Evolutionary conservation across 2,888 invertebrate genomes (phyloP).

Genomic region (Alsophila aescularia): DNA sequence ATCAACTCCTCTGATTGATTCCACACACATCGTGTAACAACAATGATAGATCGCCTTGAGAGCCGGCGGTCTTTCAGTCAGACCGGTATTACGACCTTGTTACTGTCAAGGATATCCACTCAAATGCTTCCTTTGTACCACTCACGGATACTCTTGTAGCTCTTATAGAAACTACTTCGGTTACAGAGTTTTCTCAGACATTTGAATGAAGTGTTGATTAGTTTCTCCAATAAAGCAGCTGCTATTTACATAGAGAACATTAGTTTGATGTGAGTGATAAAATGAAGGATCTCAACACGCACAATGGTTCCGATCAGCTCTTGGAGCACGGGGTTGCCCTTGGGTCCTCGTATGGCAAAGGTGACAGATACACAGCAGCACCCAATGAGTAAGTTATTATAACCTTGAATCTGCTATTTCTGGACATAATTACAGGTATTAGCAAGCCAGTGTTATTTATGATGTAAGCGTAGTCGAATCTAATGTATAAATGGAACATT

Average conservation of each 20-base stretch:
- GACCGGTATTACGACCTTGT: constrained; percentile 66
- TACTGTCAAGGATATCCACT: constrained; percentile 75
- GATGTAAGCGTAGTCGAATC: constrained; percentile 1
- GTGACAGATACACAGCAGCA: constrained; percentile 76
- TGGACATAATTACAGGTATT: constrained; percentile 3
- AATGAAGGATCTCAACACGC: constrained; percentile 66
- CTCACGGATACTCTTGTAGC: constrained; percentile 36
- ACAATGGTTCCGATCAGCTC: constrained; percentile 56
- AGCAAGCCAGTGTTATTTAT: constrained; percentile 7
- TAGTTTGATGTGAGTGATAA: constrained; percentile 45
- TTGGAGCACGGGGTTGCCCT: constrained; percentile 48
- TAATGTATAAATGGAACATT: constrained; percentile 12
- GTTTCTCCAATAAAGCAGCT: constrained; percentile 6
- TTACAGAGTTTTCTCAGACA: constrained; percentile 25
- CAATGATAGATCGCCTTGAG: constrained; percentile 10
- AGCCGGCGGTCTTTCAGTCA: constrained; percentile 19
- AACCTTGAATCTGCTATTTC: constrained; percentile 25
- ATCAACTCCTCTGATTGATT: background rate
- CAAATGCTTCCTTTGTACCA: constrained; percentile 64
- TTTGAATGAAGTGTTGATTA: constrained; percentile 10
- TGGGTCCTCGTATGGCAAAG: constrained; percentile 74
- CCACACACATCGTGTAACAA: background rate
- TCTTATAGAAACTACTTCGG: constrained; percentile 31
- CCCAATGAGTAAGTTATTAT: constrained; percentile 76
- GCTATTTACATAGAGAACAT: constrained; percentile 25